A percentile compares a stretch with the other conserved stretches of the same genome.
Conservation (phyloP, 2,113 vertebrate species). For the Andinoacara biseriatus region DNA sequence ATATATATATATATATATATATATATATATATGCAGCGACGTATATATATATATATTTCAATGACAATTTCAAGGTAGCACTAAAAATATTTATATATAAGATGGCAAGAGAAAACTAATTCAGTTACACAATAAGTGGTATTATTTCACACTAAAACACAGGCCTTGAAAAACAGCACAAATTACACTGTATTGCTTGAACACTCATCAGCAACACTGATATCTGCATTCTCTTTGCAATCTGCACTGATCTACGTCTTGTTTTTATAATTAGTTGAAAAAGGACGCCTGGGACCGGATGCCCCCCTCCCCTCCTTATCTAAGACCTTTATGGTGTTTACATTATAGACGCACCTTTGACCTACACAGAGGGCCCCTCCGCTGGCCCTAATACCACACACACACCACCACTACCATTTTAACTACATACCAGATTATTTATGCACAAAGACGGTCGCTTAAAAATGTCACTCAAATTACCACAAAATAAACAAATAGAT, state of each 20-base stretch:
- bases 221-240: not conserved
- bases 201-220: not conserved
- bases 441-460: not conserved
- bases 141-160: not conserved
- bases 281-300: conserved; percentile 57
- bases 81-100: too few relatives aligned
- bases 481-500: not conserved
- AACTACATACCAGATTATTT: conserved; percentile 18
- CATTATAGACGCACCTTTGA: conserved; percentile 71
- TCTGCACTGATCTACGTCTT: not conserved
- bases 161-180: not conserved
- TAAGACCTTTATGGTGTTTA: conserved; percentile 66
- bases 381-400: conserved; percentile 30
- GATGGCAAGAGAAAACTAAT: too few relatives aligned
- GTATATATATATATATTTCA: too few relatives aligned
- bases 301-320: conserved; percentile 55
- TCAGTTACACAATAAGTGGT: not conserved
- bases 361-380: conserved; percentile 63
- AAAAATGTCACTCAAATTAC: not conserved
- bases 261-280: conserved; percentile 42
- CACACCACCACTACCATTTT: not conserved
- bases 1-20: too few relatives aligned
- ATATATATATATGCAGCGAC: too few relatives aligned
- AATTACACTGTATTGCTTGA: not conserved
- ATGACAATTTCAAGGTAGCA: too few relatives aligned